Evolutionary conservation across 2,113 vertebrate genomes (phyloP).

Genomic region (Leptobrachium leishanense): DNA sequence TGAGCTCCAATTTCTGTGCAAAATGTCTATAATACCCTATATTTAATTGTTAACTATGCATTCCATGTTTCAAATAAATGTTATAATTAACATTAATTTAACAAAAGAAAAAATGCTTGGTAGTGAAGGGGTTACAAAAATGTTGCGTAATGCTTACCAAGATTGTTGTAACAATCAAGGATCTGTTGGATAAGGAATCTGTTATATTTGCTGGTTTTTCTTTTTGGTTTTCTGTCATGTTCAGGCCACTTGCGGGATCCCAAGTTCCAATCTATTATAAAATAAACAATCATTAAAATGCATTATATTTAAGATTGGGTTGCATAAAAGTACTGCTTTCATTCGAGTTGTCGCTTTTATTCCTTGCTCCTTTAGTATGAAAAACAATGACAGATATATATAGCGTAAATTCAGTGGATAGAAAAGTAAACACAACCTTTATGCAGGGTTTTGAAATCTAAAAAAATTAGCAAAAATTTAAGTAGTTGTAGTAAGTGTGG

Average conservation of each 20-base stretch:
- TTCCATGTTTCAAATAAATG: not conserved
- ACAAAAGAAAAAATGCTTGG: not conserved
- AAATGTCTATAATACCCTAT: not conserved
- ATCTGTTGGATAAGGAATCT: conserved; percentile 92
- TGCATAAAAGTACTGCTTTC: no score
- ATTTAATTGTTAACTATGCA: not conserved
- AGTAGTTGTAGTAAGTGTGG: no score
- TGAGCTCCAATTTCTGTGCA: not conserved
- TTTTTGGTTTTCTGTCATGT: conserved; percentile 96
- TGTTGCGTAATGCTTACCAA: conserved; percentile 76
- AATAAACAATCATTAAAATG: conserved; percentile 37
- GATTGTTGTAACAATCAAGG: conserved; percentile 90
- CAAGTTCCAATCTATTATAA: conserved; percentile 91
- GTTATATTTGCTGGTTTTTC: conserved; percentile 90
- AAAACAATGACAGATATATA: no score
- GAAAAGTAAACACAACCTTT: no score
- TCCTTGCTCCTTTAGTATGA: no score
- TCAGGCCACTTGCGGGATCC: conserved; percentile 91
- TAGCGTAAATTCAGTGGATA: no score
- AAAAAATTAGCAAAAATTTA: no score
- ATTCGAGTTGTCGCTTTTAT: no score
- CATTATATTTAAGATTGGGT: no score
- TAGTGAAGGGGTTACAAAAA: not conserved
- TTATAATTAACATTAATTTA: not conserved
- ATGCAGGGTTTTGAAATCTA: no score